Evolutionary conservation across 2,888 invertebrate genomes (phyloP).

Genomic region (Trachelus iudaicus): DNA sequence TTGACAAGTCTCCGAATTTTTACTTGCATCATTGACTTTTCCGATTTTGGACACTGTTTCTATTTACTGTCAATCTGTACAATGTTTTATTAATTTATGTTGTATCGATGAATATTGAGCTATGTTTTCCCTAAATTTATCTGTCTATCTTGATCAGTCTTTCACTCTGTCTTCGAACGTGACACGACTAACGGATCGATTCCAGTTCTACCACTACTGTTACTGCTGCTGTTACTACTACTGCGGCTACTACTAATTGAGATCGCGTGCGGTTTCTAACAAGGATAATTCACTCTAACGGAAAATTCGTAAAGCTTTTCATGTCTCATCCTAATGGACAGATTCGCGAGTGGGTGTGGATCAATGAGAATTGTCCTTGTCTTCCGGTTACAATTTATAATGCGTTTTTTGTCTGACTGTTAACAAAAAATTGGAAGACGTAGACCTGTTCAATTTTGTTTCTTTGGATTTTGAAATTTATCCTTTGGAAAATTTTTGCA

Average conservation of each 20-base stretch:
- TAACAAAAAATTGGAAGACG: neutral
- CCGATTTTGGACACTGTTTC: too few relatives aligned
- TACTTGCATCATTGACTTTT: too few relatives aligned
- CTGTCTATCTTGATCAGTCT: neutral
- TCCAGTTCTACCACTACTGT: neutral
- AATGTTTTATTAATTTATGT: neutral
- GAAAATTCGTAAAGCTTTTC: neutral
- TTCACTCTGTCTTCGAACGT: neutral
- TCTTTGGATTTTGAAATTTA: too few relatives aligned
- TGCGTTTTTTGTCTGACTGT: neutral
- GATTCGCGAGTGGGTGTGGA: neutral
- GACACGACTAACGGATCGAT: neutral
- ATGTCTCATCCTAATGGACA: neutral
- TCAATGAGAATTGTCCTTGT: neutral
- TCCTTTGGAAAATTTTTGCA: too few relatives aligned
- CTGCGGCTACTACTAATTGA: neutral
- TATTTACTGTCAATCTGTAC: neutral
- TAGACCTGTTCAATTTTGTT: too few relatives aligned
- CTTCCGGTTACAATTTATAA: neutral
- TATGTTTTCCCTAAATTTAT: neutral
- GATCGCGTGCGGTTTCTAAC: neutral
- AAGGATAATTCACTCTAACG: neutral
- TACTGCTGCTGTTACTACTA: neutral
- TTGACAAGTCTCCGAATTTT: too few relatives aligned
- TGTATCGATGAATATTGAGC: neutral